These are phyloP conservation scores for Pinctada fucata DNA, from an alignment of 2,888 invertebrate genomes.

Conservation along the genomic window DNA sequence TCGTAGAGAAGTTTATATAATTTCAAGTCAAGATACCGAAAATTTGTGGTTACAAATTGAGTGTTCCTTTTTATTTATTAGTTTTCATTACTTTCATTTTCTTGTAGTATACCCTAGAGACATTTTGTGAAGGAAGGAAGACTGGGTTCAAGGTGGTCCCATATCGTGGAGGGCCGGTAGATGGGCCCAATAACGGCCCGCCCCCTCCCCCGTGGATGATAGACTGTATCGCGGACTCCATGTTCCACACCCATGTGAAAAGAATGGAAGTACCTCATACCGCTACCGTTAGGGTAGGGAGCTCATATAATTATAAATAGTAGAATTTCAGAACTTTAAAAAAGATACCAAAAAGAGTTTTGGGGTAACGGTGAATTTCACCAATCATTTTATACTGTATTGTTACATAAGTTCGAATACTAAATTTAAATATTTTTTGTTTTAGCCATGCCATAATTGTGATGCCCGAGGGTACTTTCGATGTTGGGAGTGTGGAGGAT, in stretches of 20 bases:
- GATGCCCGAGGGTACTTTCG: slow-evolving; percentile 78
- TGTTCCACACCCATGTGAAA: slow-evolving; percentile 77
- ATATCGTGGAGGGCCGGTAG: slow-evolving; percentile 76
- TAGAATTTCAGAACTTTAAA: too few species aligned
- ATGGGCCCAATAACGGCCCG: slow-evolving; percentile 73
- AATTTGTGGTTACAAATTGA: too few species aligned
- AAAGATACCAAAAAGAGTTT: too few species aligned
- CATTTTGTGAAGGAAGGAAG: slow-evolving; percentile 78
- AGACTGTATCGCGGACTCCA: slow-evolving; percentile 73
- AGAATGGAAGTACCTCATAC: slow-evolving; percentile 79
- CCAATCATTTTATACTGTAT: too few species aligned
- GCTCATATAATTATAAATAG: too few species aligned
- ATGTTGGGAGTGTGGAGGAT: slow-evolving; percentile 64
- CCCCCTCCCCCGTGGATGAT: slow-evolving; percentile 78
- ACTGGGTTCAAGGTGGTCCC: slow-evolving; percentile 79
- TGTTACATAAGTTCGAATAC: too few species aligned
- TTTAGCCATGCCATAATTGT: slow-evolving; percentile 71
- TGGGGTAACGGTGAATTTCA: too few species aligned
- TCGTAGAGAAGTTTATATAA: too few species aligned
- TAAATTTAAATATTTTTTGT: too few species aligned
- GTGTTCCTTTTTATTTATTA: too few species aligned
- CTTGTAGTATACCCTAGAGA: slow-evolving; percentile 78
- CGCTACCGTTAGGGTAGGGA: slow-evolving; percentile 77
- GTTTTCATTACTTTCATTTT: too few species aligned
- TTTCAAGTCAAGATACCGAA: too few species aligned